Conservation (phyloP, 2,113 vertebrate species). For the Corvus moneduloides region DNA sequence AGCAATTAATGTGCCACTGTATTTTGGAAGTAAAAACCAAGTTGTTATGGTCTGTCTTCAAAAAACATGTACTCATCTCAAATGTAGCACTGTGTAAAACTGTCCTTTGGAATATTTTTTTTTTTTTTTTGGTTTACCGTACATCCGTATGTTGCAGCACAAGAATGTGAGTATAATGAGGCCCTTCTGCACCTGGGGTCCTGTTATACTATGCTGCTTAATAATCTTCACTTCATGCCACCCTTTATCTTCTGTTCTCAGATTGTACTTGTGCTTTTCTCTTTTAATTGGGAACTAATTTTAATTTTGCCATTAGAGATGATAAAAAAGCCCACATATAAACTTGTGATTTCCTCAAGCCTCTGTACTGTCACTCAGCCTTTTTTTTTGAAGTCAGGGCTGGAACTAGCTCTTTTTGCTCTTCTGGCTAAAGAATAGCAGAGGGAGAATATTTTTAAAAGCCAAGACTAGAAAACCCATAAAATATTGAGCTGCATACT, state of each 20-base stretch:
- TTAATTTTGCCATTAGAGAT: conserved; percentile 73
- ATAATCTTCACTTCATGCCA: conserved; percentile 66
- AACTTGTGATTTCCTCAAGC: conserved; percentile 63
- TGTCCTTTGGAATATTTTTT: conserved; percentile 54
- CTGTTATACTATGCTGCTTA: conserved; percentile 65
- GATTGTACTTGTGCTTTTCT: conserved; percentile 67
- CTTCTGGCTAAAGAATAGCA: conserved; percentile 66
- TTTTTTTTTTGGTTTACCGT: conserved; percentile 46
- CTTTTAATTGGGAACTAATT: conserved; percentile 79
- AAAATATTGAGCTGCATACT: conserved; percentile 68
- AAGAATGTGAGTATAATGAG: conserved; percentile 70
- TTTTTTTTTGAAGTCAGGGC: conserved; percentile 48
- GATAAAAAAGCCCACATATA: conserved; percentile 63
- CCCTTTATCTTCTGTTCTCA: conserved; percentile 68
- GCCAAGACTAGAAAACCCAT: conserved; percentile 56
- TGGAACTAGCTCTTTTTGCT: conserved; percentile 63
- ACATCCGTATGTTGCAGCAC: conserved; percentile 33
- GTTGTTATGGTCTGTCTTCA: conserved; percentile 75
- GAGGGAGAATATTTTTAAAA: conserved; percentile 65
- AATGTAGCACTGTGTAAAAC: conserved; percentile 61
- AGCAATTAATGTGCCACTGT: conserved; percentile 84
- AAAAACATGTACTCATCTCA: conserved; percentile 74
- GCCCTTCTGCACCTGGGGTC: conserved; percentile 67
- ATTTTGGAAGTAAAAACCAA: conserved; percentile 83
- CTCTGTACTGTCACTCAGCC: conserved; percentile 62